phyloP scores from a whole-genome alignment of 2,888 invertebrate genomes.

The Fissipunctia ypsillon region DNA sequence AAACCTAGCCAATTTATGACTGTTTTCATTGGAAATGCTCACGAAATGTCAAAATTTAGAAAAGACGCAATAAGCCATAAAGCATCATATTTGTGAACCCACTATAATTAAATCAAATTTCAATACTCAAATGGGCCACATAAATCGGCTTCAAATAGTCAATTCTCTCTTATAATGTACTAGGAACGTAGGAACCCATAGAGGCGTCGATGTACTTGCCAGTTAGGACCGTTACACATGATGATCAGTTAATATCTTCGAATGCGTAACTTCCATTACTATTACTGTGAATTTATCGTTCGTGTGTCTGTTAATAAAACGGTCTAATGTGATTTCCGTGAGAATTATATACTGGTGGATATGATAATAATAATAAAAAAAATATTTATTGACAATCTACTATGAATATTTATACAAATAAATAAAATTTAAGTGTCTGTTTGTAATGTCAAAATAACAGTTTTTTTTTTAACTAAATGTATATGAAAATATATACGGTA shows the following conservation, averaged over 20 bases:
- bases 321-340: slow-evolving; percentile 30
- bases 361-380: not conserved
- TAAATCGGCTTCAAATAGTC: slow-evolving; percentile 3
- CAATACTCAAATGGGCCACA: slow-evolving; percentile 5
- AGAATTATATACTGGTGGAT: not conserved
- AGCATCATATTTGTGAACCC: not conserved
- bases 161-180: slow-evolving; percentile 21
- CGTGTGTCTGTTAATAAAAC: slow-evolving; percentile 34
- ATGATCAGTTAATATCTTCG: slow-evolving; percentile 51
- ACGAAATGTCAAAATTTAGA: no score
- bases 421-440: no score
- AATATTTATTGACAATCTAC: not conserved
- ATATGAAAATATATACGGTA: no score
- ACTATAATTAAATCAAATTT: slow-evolving; percentile 13
- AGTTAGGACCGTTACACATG: slow-evolving; percentile 48
- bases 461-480: no score
- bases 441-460: no score
- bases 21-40: no score
- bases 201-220: slow-evolving; percentile 19
- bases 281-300: slow-evolving; percentile 40
- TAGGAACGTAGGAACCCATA: slow-evolving; percentile 27
- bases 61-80: not conserved
- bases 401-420: no score
- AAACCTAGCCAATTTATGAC: no score
- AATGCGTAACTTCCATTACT: slow-evolving; percentile 24